Evolutionary conservation across 2,113 vertebrate species (phyloP).

Genomic region (Channa maculata): DNA sequence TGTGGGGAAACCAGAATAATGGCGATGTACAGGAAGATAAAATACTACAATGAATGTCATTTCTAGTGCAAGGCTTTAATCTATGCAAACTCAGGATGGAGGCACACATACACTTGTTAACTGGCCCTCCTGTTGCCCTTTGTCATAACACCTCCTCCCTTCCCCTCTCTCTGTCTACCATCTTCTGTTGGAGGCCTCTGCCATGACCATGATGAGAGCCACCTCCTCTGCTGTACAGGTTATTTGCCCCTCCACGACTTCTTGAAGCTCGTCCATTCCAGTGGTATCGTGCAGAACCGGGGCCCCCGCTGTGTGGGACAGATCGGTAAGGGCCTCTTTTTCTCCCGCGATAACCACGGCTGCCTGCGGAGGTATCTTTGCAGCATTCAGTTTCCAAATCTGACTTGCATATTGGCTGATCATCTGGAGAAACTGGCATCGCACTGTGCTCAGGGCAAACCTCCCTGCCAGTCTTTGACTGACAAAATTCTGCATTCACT

Average conservation of each 20-base stretch:
- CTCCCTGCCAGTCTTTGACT: neutral
- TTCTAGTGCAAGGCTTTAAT: slow-evolving; percentile 48
- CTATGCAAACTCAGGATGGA: slow-evolving; percentile 40
- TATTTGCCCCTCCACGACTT: slow-evolving; percentile 49
- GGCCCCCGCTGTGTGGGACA: neutral
- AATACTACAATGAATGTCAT: neutral
- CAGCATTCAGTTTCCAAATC: slow-evolving; percentile 14
- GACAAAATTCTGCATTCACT: neutral
- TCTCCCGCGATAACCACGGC: slow-evolving; percentile 54
- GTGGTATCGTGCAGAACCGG: slow-evolving; percentile 33
- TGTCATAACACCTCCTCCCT: slow-evolving; percentile 81
- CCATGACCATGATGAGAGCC: slow-evolving; percentile 48
- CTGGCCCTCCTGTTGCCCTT: slow-evolving; percentile 68
- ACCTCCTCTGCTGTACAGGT: slow-evolving; percentile 61
- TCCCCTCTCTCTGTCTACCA: slow-evolving; percentile 62
- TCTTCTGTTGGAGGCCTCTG: slow-evolving; percentile 67
- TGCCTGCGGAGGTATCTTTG: slow-evolving; percentile 17
- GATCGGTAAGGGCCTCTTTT: slow-evolving; percentile 57
- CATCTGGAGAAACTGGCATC: neutral
- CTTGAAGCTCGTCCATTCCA: slow-evolving; percentile 62
- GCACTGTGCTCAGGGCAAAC: neutral
- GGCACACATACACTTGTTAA: slow-evolving; percentile 50
- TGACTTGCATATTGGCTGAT: slow-evolving; percentile 8
- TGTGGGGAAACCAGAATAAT: slow-evolving; percentile 11
- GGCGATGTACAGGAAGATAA: neutral